Evolutionary conservation across 2,113 vertebrate species (phyloP), one percentile per base, ranked within the genome.

Genomic region (Anarhynchus alexandrinus): DNA sequence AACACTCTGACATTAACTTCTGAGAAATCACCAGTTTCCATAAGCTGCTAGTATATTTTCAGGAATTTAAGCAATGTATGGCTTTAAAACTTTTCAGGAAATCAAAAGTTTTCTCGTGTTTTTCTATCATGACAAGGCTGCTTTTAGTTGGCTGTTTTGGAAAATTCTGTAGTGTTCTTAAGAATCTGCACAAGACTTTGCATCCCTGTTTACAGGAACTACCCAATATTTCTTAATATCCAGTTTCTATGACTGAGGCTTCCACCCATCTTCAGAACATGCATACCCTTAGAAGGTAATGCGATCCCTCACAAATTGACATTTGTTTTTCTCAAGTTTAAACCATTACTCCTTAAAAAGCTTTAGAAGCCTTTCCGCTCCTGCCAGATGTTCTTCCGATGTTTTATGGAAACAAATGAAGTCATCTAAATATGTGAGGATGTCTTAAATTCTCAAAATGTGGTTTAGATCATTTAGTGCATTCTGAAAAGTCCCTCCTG

Each of bases 391-490:
- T 90, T 94, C 76, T 90, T 96, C 82, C 32, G 1, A 94, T 71
- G 36, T 83, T 95, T 96, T 95, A 93, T 92, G 79, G 92, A 94
- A 96, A 95, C 36, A 47, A 96, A 97, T 95, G 70, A 96, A 86
- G 55, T 92, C 43, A 94, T 95, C 45, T 95, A 78, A 94, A 86
- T 94, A 93, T 9, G 10, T 81, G 67, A 78, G 0, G 9, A 92
- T 77, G 45, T 81, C 71, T 93, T 86, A 90, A 94, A 85, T 80
- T 85, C 66, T 90, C 66, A 93, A 82, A 94, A 93, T 73, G n/a
- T 80, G 71, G 58, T 55, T 95, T 88, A 92, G 79, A 81, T 88
- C 9, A 86, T 74, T 81, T 71, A 82, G 29, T 88, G 64, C 29
- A 32, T 86, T 93, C 82, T 90, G 40, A 93, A 85, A 79, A 93